phyloP scores from a whole-genome alignment of 2,888 invertebrate genomes.

The Dendrolimus pini region DNA sequence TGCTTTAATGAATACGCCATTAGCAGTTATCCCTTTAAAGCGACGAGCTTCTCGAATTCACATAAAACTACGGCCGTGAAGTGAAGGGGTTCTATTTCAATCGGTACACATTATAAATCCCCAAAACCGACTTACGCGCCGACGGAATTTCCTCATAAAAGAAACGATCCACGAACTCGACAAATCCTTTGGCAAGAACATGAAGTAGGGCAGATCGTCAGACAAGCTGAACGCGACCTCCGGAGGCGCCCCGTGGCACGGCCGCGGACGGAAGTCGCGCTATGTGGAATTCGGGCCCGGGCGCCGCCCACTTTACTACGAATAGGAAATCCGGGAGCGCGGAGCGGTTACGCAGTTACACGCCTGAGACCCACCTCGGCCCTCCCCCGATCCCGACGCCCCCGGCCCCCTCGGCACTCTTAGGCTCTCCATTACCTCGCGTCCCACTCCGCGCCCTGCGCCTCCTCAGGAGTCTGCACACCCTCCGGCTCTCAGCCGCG shows the following conservation, averaged over 20 bases:
- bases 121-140: slow-evolving; percentile 62
- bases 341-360: slow-evolving; percentile 74
- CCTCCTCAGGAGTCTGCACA: slow-evolving; percentile 41
- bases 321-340: slow-evolving; percentile 75
- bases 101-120: slow-evolving; percentile 63
- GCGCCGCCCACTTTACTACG: slow-evolving; percentile 75
- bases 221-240: slow-evolving; percentile 68
- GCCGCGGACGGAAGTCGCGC: slow-evolving; percentile 63
- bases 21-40: not conserved
- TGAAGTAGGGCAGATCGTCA: slow-evolving; percentile 71
- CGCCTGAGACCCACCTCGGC: slow-evolving; percentile 60
- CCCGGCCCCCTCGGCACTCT: slow-evolving; percentile 23
- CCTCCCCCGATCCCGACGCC: slow-evolving; percentile 22
- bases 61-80: not conserved
- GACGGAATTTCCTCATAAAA: slow-evolving; percentile 64
- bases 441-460: slow-evolving; percentile 24
- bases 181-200: slow-evolving; percentile 74
- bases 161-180: slow-evolving; percentile 68
- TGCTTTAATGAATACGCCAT: slow-evolving; percentile 3
- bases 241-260: slow-evolving; percentile 55
- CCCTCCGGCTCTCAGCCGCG: slow-evolving; percentile 59
- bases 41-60: slow-evolving; percentile 2
- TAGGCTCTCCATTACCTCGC: slow-evolving; percentile 21
- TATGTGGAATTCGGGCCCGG: slow-evolving; percentile 68
- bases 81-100: slow-evolving; percentile 36